A percentile compares a stretch with the other conserved stretches of the same genome.
These are phyloP conservation scores for Thamnophis elegans DNA, from an alignment of 2,797 vertebrate genomes.

Conservation along the genomic window DNA sequence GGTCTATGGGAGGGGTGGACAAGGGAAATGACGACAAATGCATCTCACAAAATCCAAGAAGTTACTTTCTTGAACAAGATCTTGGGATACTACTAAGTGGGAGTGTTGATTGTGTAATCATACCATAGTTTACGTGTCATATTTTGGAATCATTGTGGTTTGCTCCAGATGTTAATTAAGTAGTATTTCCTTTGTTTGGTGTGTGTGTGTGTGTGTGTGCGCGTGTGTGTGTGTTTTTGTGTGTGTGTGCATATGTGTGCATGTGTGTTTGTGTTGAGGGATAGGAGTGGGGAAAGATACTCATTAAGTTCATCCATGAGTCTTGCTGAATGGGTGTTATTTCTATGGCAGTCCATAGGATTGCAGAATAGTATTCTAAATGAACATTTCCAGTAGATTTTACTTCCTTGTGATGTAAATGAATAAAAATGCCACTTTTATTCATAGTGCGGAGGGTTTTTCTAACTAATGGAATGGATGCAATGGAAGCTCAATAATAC, in stretches of 20 bases:
- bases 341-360: background rate
- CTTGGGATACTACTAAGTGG: background rate
- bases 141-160: background rate
- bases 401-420: background rate
- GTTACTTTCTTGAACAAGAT: background rate
- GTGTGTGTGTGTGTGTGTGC: background rate
- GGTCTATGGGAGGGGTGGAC: background rate
- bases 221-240: background rate
- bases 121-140: background rate
- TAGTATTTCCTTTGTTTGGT: background rate
- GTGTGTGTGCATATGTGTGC: background rate
- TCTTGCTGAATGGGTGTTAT: background rate
- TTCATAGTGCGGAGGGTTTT: background rate
- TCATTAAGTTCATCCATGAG: background rate
- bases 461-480: background rate
- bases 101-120: background rate
- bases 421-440: background rate
- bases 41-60: background rate
- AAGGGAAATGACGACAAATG: background rate
- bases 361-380: background rate
- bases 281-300: background rate
- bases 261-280: background rate
- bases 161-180: background rate
- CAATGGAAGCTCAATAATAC: background rate
- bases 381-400: background rate